A percentile compares a stretch with the other conserved stretches of the same genome.
phyloP scores from a whole-genome alignment of 2,113 vertebrate species.

The Heliornis fulica region DNA sequence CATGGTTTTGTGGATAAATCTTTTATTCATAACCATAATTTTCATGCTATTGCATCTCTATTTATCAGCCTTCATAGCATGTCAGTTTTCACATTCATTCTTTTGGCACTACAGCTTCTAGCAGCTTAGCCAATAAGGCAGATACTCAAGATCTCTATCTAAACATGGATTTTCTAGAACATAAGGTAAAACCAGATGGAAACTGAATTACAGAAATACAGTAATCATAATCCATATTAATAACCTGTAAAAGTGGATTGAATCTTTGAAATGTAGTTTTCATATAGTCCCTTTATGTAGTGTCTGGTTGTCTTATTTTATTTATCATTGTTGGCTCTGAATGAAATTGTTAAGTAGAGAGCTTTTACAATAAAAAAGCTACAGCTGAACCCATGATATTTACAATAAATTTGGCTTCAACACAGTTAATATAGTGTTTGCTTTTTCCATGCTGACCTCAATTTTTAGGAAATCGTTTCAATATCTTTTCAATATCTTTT shows the following conservation, averaged over 20 bases:
- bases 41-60: conserved; percentile 41
- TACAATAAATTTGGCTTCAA: background rate
- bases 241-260: background rate
- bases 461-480: background rate
- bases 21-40: conserved; percentile 63
- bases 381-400: background rate
- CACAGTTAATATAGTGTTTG: background rate
- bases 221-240: background rate
- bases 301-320: conserved; percentile 1
- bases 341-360: background rate
- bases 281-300: background rate
- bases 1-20: background rate
- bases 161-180: conserved; percentile 22
- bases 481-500: background rate
- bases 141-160: background rate
- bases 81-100: conserved; percentile 34
- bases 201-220: conserved; percentile 1
- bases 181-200: conserved; percentile 8
- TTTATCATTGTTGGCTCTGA: conserved; percentile 9
- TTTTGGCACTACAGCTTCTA: background rate
- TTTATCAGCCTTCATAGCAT: conserved; percentile 50
- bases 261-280: background rate
- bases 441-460: background rate
- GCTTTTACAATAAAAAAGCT: background rate
- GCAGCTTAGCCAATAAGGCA: background rate